Conservation (phyloP, 2,888 invertebrate species). For the Ophraella communa region DNA sequence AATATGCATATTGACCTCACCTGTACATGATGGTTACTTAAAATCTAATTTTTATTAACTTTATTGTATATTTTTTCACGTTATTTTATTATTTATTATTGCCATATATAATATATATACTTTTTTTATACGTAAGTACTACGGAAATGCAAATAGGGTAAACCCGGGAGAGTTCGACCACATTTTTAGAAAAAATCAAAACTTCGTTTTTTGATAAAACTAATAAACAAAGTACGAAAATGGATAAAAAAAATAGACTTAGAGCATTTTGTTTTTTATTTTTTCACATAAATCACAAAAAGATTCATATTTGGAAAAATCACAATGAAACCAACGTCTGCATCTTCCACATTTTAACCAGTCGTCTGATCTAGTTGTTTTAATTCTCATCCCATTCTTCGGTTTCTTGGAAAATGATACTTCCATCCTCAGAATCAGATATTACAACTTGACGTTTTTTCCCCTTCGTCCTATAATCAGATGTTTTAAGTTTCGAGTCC, state of each 20-base stretch:
- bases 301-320: neutral
- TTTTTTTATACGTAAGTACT: conserved; percentile 22
- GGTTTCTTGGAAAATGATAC: neutral
- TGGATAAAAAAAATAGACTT: no score
- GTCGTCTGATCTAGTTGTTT: neutral
- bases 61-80: conserved; percentile 32
- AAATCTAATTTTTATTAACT: conserved; percentile 26
- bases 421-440: neutral
- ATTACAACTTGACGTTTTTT: neutral
- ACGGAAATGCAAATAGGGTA: conserved; percentile 12
- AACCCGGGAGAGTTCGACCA: no score
- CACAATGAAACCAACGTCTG: neutral
- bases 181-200: no score
- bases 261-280: no score
- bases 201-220: no score
- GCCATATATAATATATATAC: no score
- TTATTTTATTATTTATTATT: conserved; percentile 37
- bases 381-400: neutral
- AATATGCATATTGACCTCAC: conserved; percentile 11
- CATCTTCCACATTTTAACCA: neutral
- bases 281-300: no score
- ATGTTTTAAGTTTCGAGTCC: neutral
- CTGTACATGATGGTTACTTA: conserved; percentile 30
- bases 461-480: neutral
- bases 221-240: no score